These are phyloP conservation scores for Lepas anatifera DNA, from an alignment of 2,888 invertebrate species.

Conservation along the genomic window DNA sequence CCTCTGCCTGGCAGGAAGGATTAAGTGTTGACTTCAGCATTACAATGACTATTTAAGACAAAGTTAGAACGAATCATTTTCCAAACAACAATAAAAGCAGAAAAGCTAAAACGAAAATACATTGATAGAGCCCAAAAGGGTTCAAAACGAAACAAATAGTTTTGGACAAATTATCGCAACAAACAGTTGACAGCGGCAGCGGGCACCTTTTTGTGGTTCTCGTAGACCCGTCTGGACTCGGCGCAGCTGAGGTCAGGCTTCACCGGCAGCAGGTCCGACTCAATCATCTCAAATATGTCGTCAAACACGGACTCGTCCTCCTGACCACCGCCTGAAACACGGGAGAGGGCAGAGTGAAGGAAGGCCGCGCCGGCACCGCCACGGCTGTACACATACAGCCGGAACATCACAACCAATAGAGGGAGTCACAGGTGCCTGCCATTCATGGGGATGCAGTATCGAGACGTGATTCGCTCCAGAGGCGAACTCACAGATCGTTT, in stretches of 20 bases:
- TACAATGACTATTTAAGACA: no score
- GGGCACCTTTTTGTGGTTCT: slow-evolving; percentile 57
- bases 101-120: neutral
- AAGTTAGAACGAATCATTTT: no score
- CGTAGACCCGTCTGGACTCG: slow-evolving; percentile 70
- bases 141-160: neutral
- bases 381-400: no score
- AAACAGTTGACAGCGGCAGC: neutral
- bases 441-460: no score
- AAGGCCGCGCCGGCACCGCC: neutral
- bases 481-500: no score
- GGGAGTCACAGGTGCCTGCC: no score
- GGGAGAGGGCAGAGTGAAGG: no score
- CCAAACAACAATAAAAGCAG: no score
- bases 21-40: no score
- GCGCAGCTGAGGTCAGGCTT: slow-evolving; percentile 62
- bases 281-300: slow-evolving; percentile 61
- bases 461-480: no score
- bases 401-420: no score
- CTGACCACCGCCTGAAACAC: neutral
- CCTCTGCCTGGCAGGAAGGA: no score
- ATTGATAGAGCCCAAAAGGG: neutral
- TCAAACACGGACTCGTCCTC: slow-evolving; percentile 41
- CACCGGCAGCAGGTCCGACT: slow-evolving; percentile 67
- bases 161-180: neutral